These are phyloP conservation scores for Pachliopta kotzebuea DNA, from an alignment of 2,888 invertebrate species.

Conservation along the genomic window DNA sequence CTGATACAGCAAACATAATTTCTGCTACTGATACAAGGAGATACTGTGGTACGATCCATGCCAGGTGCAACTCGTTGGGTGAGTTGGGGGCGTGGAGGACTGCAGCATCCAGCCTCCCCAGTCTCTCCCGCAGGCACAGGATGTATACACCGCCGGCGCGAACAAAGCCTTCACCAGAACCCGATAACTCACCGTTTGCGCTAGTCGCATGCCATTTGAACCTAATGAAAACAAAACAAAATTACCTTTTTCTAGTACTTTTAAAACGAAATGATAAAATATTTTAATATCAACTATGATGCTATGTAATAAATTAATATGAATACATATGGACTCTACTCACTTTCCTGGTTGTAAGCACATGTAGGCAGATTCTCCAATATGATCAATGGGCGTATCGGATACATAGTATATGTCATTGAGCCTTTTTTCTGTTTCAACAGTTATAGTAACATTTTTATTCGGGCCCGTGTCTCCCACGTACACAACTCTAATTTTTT, in stretches of 20 bases:
- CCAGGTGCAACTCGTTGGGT: slow-evolving; percentile 84
- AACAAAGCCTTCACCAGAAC: slow-evolving; percentile 57
- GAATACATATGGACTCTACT: slow-evolving; percentile 33
- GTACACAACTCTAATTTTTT: slow-evolving; percentile 58
- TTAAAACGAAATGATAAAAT: too few species aligned
- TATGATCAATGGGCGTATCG: slow-evolving; percentile 59
- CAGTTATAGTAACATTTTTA: slow-evolving; percentile 64
- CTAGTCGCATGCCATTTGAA: slow-evolving; percentile 64
- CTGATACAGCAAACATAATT: slow-evolving; percentile 91
- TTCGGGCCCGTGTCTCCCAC: slow-evolving; percentile 66
- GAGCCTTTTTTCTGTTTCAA: slow-evolving; percentile 66
- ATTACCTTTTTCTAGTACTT: too few species aligned
- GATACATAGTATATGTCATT: slow-evolving; percentile 80
- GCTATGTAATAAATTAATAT: too few species aligned
- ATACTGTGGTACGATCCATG: slow-evolving; percentile 90
- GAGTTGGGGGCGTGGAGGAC: slow-evolving; percentile 82
- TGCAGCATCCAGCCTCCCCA: slow-evolving; percentile 74
- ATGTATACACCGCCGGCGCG: slow-evolving; percentile 79
- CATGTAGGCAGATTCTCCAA: slow-evolving; percentile 81
- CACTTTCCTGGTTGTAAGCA: slow-evolving; percentile 81
- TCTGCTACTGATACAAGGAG: slow-evolving; percentile 89
- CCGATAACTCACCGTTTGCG: slow-evolving; percentile 52
- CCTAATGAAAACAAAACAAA: slow-evolving; percentile 37
- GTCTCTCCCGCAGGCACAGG: slow-evolving; percentile 75
- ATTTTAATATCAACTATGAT: background rate